Evolutionary conservation across 2,797 vertebrate species (phyloP), one percentile per base, ranked within the genome.

Genomic region (Mionectes olivaceus): DNA sequence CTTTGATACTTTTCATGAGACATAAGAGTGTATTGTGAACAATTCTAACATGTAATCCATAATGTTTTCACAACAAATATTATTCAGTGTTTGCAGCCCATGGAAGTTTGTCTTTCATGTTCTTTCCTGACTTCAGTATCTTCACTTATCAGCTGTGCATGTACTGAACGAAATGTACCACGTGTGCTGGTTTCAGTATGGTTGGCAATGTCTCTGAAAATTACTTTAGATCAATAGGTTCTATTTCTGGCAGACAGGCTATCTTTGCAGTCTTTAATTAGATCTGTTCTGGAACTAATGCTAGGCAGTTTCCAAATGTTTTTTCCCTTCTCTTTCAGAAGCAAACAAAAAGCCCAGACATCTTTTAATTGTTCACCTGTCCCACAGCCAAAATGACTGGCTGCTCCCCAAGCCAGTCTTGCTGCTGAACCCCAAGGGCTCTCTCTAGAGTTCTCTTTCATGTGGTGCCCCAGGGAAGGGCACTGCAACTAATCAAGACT

Each of bases 211-310:
- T 39, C 57, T 83, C 81, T 65, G 28, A 74, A 89, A 95, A 90
- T 21, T 39, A 65, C 59, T 85, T 83, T 44, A 77, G 57, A 92
- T 83, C 87, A 65, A 87, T 90, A 91, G 44, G 69, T 61, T 32
- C 76, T 94, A 89, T 89, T 93, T 68, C 53, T 89, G 65, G 69
- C 65, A 81, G 46, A 83, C 28, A 77, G 55, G 76, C 64, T 85
- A 65, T 56, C 60, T 74, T 30, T 70, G 39, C 41, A 77, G 71
- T 28, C 73, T 71, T 93, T 87, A 93, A 56, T 71, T 57, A 87
- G 46, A 71, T 61, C 33, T 84, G 39, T 24, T 87, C 81, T 75
- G 60, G 87, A 87, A 71, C 9, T n/a, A 80, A 0, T 13, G 25
- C 53, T 17, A 83, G 28, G 69, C 64, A 47, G 65, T 64, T 74